These are phyloP conservation scores for Stylophora pistillata DNA, from an alignment of 64 coral and sea anemone genomes.

Conservation along the genomic window DNA sequence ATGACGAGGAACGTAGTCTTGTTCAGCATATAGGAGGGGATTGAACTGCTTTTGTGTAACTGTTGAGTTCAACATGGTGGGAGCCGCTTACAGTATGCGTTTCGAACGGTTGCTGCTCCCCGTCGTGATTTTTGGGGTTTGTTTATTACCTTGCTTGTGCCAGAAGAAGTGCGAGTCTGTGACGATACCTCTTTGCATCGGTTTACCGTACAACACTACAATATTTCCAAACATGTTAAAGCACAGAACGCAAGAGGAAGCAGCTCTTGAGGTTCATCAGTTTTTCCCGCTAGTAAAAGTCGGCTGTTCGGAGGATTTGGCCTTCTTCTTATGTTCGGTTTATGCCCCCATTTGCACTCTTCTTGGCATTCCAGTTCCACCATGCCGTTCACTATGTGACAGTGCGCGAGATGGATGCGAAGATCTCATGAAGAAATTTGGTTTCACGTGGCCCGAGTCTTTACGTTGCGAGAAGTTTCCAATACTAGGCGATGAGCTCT, in stretches of 20 bases:
- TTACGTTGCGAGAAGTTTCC: slow-evolving; percentile 82
- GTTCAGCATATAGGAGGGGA: background rate
- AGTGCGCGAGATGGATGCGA: slow-evolving; percentile 74
- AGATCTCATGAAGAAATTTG: slow-evolving; percentile 68
- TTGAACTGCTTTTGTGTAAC: background rate
- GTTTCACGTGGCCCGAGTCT: slow-evolving; percentile 85
- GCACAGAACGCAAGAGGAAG: slow-evolving; percentile 86
- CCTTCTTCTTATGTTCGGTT: slow-evolving; percentile 89
- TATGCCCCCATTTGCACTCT: slow-evolving; percentile 88
- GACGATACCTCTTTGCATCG: slow-evolving; percentile 72
- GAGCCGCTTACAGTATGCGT: background rate
- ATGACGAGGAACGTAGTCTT: background rate
- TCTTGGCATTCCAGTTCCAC: slow-evolving; percentile 70
- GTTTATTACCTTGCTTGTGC: slow-evolving; percentile 63
- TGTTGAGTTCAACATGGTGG: slow-evolving; percentile 9
- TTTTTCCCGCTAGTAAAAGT: slow-evolving; percentile 90
- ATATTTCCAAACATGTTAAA: slow-evolving; percentile 89
- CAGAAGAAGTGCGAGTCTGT: slow-evolving; percentile 84
- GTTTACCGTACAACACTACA: slow-evolving; percentile 83
- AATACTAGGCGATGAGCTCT: slow-evolving; percentile 39
- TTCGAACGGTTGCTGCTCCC: slow-evolving; percentile 40
- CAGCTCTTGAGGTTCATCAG: slow-evolving; percentile 85
- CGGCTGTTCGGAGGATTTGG: slow-evolving; percentile 79
- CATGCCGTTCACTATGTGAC: slow-evolving; percentile 77
- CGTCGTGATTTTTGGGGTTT: slow-evolving; percentile 59